Evolutionary conservation across 2,888 invertebrate species (phyloP).

Genomic region (Hemithea aestivaria): DNA sequence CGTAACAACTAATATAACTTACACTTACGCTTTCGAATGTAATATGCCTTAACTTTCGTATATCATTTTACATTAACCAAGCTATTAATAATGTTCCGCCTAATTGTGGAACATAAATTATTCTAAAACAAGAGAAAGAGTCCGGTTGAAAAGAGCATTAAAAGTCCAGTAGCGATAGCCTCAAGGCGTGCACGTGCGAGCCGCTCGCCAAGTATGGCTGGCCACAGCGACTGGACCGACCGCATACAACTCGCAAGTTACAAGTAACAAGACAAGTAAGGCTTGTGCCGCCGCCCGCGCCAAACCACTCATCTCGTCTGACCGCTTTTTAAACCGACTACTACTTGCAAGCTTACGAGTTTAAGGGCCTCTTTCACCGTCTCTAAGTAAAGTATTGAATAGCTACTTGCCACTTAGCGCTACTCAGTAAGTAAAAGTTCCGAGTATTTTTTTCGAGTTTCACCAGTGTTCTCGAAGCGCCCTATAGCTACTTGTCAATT

Average conservation of each 20-base stretch:
- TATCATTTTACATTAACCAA: constrained; percentile 3
- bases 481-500: too few relatives aligned
- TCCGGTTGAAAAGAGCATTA: constrained; percentile 57
- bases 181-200: constrained; percentile 45
- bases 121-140: constrained; percentile 44
- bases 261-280: constrained; percentile 25
- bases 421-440: too few relatives aligned
- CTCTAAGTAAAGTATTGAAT: too few relatives aligned
- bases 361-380: too few relatives aligned
- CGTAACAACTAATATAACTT: too few relatives aligned
- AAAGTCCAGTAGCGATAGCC: constrained; percentile 66
- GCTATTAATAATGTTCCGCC: constrained; percentile 22
- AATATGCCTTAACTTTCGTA: too few relatives aligned
- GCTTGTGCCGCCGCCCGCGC: constrained; percentile 46
- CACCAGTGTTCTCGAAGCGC: too few relatives aligned
- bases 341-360: constrained; percentile 31
- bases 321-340: constrained; percentile 54
- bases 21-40: too few relatives aligned
- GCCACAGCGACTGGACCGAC: constrained; percentile 2
- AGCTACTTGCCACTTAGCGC: too few relatives aligned
- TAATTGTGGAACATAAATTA: constrained; percentile 32
- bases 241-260: constrained; percentile 6
- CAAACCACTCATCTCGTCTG: constrained; percentile 46
- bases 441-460: too few relatives aligned
- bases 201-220: constrained; percentile 40